These are phyloP conservation scores for Diadromus collaris DNA, from an alignment of 2,888 invertebrate genomes.

Conservation along the genomic window DNA sequence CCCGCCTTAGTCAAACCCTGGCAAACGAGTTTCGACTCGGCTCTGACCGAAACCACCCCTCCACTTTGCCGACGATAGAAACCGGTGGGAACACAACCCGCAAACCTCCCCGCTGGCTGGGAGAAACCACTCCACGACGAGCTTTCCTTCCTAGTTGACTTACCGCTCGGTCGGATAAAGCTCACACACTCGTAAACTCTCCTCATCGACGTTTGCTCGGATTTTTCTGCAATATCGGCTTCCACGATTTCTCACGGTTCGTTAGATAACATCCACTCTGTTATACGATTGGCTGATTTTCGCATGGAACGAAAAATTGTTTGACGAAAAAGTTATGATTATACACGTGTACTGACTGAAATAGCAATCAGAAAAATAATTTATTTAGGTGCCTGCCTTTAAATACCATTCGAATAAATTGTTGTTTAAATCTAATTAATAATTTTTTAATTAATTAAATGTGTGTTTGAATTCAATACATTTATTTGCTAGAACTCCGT, in stretches of 20 bases:
- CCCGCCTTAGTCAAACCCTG: constrained; percentile 38
- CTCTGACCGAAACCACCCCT: constrained; percentile 18
- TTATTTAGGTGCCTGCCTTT: too few species aligned
- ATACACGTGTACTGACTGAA: too few species aligned
- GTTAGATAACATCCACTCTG: not conserved
- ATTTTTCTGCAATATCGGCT: not conserved
- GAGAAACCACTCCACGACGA: constrained; percentile 37
- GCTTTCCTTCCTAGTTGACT: constrained; percentile 44
- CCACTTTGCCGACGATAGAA: constrained; percentile 34
- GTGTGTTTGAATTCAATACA: too few species aligned
- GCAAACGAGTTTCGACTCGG: constrained; percentile 40
- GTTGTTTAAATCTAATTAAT: too few species aligned
- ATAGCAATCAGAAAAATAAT: too few species aligned
- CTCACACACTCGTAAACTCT: constrained; percentile 26
- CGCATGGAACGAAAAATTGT: not conserved
- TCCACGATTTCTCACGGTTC: not conserved
- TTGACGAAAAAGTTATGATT: not conserved
- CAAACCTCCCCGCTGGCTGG: constrained; percentile 9
- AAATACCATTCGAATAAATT: too few species aligned
- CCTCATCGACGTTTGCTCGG: not conserved
- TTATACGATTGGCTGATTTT: not conserved
- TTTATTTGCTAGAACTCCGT: too few species aligned
- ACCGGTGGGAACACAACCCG: constrained; percentile 10
- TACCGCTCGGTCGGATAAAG: constrained; percentile 29
- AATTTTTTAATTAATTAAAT: too few species aligned